phyloP scores from a whole-genome alignment of 92 coral and sea anemone genomes.

The Pocillopora meandrina region DNA sequence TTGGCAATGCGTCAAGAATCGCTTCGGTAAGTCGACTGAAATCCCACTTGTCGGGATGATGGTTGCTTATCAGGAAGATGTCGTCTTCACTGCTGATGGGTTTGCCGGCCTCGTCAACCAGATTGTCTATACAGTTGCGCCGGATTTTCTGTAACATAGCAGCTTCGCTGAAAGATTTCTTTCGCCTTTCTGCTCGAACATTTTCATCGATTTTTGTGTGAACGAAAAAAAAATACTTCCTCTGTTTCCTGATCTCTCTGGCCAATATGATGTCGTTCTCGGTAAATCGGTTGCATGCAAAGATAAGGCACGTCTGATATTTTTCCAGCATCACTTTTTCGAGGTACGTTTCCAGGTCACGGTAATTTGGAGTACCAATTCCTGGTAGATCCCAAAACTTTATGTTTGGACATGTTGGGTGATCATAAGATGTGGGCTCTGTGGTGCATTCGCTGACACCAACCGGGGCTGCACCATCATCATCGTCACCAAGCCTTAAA shows the following conservation, averaged over 20 bases:
- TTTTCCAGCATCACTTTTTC: slow-evolving; percentile 25
- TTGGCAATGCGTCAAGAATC: slow-evolving; percentile 46
- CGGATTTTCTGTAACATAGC: slow-evolving; percentile 17
- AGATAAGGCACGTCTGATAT: slow-evolving; percentile 47
- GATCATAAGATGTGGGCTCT: slow-evolving; percentile 26
- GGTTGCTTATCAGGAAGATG: slow-evolving; percentile 55
- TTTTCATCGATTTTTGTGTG: slow-evolving; percentile 20
- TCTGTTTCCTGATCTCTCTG: not conserved
- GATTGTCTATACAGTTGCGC: slow-evolving; percentile 4
- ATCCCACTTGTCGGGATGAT: slow-evolving; percentile 55
- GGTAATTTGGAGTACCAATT: slow-evolving; percentile 50
- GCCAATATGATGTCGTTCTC: slow-evolving; percentile 42
- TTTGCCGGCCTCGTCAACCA: not conserved
- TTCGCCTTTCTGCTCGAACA: slow-evolving; percentile 8
- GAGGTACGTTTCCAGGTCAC: slow-evolving; percentile 38
- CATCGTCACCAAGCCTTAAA: slow-evolving; percentile 46
- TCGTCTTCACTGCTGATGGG: not conserved
- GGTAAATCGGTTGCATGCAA: slow-evolving; percentile 39
- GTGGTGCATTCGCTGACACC: slow-evolving; percentile 25
- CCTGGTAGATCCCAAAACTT: slow-evolving; percentile 55
- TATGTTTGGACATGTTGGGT: slow-evolving; percentile 31
- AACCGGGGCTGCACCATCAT: slow-evolving; percentile 36
- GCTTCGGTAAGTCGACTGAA: slow-evolving; percentile 57
- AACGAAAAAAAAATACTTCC: not conserved
- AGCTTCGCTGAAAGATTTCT: slow-evolving; percentile 18